These are phyloP conservation scores for Panulirus ornatus DNA, from an alignment of 1,140 invertebrate genomes.

Conservation along the genomic window DNA sequence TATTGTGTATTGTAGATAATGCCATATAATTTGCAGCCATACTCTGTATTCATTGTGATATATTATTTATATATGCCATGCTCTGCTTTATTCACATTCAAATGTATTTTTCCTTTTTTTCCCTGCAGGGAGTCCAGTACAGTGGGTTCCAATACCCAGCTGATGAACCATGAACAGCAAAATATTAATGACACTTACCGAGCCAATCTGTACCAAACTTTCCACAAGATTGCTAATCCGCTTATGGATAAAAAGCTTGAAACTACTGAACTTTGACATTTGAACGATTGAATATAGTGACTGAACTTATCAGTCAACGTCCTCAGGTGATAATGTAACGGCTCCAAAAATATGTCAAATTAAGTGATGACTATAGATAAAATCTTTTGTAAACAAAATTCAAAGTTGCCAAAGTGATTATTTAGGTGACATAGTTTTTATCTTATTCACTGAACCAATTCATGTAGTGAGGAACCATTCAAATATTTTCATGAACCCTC, in stretches of 20 bases:
- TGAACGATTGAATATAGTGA: background rate
- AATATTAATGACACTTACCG: constrained; percentile 78
- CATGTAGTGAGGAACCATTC: no score
- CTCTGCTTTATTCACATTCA: no score
- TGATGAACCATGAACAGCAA: constrained; percentile 72
- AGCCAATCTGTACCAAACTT: constrained; percentile 79
- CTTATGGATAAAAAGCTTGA: constrained; percentile 88
- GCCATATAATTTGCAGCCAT: background rate
- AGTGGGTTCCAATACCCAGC: constrained; percentile 77
- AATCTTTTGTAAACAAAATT: background rate
- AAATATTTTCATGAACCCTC: no score
- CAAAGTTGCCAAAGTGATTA: background rate
- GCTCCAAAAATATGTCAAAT: background rate
- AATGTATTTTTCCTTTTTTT: constrained; percentile 60
- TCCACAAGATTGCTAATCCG: constrained; percentile 80
- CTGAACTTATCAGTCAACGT: background rate
- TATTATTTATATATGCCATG: no score
- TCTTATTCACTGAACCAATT: background rate
- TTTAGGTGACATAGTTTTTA: background rate
- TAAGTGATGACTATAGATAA: no score
- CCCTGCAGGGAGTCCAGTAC: constrained; percentile 77
- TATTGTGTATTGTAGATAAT: background rate
- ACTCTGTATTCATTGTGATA: no score
- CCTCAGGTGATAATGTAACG: background rate
- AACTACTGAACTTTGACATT: constrained; percentile 86